Evolutionary conservation across 2,113 vertebrate species (phyloP).

Genomic region (Cyanoderma ruficeps): DNA sequence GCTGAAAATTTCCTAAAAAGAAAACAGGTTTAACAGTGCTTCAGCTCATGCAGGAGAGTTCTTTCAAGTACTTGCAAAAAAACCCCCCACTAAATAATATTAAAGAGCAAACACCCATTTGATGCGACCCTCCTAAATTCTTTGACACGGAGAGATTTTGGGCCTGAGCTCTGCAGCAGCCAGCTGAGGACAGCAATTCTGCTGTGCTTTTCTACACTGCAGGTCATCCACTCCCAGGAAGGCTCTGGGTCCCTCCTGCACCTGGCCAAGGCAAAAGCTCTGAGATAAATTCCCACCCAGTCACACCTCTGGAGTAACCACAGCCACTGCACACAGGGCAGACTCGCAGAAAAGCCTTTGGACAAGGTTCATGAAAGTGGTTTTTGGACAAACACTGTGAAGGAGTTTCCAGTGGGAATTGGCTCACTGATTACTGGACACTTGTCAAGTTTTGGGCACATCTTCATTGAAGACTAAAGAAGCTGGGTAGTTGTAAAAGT

Average conservation of each 20-base stretch:
- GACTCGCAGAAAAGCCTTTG: neutral
- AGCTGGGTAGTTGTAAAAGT: neutral
- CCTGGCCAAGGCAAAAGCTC: neutral
- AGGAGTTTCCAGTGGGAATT: neutral
- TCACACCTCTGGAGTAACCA: neutral
- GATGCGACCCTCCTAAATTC: neutral
- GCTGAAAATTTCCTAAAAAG: neutral
- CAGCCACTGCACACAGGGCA: neutral
- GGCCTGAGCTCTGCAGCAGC: neutral
- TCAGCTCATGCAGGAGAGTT: neutral
- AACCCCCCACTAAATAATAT: neutral
- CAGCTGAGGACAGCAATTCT: neutral
- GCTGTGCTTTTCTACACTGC: neutral
- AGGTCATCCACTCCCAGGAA: accelerated
- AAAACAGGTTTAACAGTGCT: neutral
- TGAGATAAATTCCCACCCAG: neutral
- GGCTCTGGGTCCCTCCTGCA: neutral
- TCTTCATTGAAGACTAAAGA: neutral
- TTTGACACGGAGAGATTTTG: neutral
- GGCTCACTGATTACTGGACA: neutral
- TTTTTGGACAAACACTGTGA: neutral
- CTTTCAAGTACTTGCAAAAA: neutral
- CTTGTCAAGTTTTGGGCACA: neutral
- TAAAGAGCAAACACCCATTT: neutral
- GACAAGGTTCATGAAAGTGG: neutral